phyloP scores from a whole-genome alignment of 37 sponge, comb jelly and placozoan genomes.

The Cliona cf. orientalis region DNA sequence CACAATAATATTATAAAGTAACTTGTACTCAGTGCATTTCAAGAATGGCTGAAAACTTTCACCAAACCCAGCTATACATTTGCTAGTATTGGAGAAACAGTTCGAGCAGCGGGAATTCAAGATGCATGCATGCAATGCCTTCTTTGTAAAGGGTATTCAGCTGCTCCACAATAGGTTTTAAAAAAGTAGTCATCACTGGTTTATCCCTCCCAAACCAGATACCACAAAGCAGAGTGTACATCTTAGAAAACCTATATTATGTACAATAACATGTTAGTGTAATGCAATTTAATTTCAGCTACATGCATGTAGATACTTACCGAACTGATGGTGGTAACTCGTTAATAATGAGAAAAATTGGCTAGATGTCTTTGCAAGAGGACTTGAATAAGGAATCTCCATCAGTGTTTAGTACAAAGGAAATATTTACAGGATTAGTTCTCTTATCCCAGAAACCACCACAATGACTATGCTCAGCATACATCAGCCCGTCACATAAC shows the following conservation, averaged over 20 bases:
- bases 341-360: constrained; percentile 30
- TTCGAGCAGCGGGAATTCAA: neutral
- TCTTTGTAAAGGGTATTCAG: neutral
- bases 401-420: constrained; percentile 37
- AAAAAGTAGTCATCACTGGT: constrained; percentile 1
- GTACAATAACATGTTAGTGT: neutral
- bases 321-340: constrained; percentile 38
- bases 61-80: too few relatives aligned
- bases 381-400: constrained; percentile 35
- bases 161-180: constrained; percentile 9
- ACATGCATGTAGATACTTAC: neutral
- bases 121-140: too few relatives aligned
- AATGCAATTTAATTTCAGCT: neutral
- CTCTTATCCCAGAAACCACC: neutral
- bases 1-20: neutral
- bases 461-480: too few relatives aligned
- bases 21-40: neutral
- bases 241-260: constrained; percentile 15
- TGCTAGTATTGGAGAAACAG: too few relatives aligned
- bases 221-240: constrained; percentile 11
- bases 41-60: neutral
- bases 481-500: too few relatives aligned
- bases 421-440: constrained; percentile 16
- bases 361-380: constrained; percentile 28
- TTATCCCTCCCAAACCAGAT: constrained; percentile 19